Evolutionary conservation across 2,113 vertebrate genomes (phyloP), one percentile per base, ranked within the genome.

Genomic region (Planiliza haematocheilus): DNA sequence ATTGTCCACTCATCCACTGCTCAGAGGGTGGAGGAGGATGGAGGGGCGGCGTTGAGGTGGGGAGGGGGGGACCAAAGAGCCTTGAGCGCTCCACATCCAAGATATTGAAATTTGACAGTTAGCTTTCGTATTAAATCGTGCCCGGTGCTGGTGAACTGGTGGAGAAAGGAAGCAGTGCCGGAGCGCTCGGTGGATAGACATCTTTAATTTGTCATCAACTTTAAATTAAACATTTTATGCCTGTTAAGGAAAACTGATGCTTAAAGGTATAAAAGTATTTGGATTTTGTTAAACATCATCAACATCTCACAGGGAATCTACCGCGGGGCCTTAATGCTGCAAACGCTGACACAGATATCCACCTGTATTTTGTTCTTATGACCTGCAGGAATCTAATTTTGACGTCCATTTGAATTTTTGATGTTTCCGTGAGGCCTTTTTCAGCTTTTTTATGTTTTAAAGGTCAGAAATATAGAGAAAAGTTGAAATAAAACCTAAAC

Each of bases 1-100:
- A 93, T 92, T 94, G 93, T 93, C 91, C 90, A 94, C 82, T 92
- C 90, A 91, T 89, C 87, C 83, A 77, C 86, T 86, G 82, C 84
- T 88, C 85, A 81, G 58, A 69, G 56, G 69, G 61, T 58, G 80
- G 57, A 48, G 62, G 62, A 51, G 34, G 61, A 49, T 39, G 71
- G 58, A 70, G 48, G 48, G 49, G 16, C 7, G 42, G 30, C n/a
- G n/a, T n/a, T n/a, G 5, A 30, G 24, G 24, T 2, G 24, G 5
- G 78, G 69, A 11, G 41, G 53, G 7, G 10, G 20, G 4, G 59
- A 70, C 49, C 13, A 67, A 51, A 63, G 56, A 83, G 65, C 70
- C 67, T 61, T 48, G 82, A 72, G 73, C 70, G 61, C 69, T 79
- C 60, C 34, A 74, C 60, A 81, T 74, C 58, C 50, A 24, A 48